A percentile compares a stretch with the other conserved stretches of the same genome.
Evolutionary conservation across 2,888 invertebrate genomes (phyloP).

Genomic region (Saturnia japonica): DNA sequence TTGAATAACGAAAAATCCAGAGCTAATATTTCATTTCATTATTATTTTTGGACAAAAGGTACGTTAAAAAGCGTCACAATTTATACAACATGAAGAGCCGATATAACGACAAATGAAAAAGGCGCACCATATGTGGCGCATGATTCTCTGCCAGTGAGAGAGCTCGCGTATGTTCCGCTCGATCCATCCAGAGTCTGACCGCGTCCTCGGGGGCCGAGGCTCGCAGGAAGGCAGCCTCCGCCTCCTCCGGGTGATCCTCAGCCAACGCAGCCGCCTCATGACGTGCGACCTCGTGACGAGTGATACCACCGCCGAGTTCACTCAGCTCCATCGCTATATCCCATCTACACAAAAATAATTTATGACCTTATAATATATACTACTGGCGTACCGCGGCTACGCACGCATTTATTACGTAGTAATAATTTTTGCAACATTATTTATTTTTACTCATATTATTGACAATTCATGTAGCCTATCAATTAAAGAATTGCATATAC

Average conservation of each 20-base stretch:
- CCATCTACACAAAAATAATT: conserved; percentile 87
- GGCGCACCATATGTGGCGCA: conserved; percentile 85
- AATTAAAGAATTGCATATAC: no score
- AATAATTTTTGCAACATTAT: no score
- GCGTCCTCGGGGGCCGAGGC: conserved; percentile 96
- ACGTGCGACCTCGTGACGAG: conserved; percentile 91
- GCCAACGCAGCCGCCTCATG: conserved; percentile 96
- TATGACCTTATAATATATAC: no score
- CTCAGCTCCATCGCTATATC: conserved; percentile 96
- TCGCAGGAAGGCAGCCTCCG: conserved; percentile 94
- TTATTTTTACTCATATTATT: no score
- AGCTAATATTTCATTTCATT: no score
- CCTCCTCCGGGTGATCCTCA: conserved; percentile 93
- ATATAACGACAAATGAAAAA: neutral
- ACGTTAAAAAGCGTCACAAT: no score
- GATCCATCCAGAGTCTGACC: conserved; percentile 96
- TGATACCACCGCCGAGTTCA: conserved; percentile 85
- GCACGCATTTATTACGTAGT: no score
- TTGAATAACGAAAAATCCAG: no score
- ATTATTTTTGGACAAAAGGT: no score
- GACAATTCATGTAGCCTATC: no score
- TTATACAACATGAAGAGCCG: neutral
- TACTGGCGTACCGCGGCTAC: no score
- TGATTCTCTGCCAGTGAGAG: conserved; percentile 93
- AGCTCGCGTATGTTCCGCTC: conserved; percentile 94